These are phyloP conservation scores for Eugnorisma glareosa DNA, from an alignment of 2,888 invertebrate genomes.

Conservation along the genomic window DNA sequence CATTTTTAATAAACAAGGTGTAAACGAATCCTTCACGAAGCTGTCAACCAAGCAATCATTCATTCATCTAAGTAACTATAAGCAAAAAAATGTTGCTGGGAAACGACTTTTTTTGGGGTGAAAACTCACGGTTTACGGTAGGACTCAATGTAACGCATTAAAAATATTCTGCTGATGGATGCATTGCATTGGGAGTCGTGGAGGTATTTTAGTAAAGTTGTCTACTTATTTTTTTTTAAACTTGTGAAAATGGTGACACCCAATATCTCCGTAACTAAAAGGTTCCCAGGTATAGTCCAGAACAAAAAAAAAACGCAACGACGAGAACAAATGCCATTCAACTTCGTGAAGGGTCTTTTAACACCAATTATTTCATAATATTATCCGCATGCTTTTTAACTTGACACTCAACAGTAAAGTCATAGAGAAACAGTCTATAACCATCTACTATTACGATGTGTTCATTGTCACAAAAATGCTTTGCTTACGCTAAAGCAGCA, in stretches of 20 bases:
- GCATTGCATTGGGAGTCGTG: background rate
- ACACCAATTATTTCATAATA: conserved; percentile 19
- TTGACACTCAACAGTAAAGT: conserved; percentile 63
- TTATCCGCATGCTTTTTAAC: conserved; percentile 72
- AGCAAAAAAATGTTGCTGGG: background rate
- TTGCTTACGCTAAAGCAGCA: conserved; percentile 87
- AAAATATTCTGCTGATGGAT: background rate
- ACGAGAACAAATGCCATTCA: background rate
- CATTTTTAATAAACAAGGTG: conserved; percentile 52
- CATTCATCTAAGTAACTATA: background rate
- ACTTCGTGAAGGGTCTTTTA: background rate
- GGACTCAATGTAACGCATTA: background rate
- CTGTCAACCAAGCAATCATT: background rate
- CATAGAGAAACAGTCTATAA: conserved; percentile 79
- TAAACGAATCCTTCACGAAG: background rate
- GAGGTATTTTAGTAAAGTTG: background rate
- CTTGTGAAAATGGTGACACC: background rate
- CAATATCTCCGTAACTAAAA: background rate
- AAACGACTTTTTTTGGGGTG: background rate
- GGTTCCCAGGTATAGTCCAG: background rate
- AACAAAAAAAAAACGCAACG: background rate
- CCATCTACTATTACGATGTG: conserved; percentile 52
- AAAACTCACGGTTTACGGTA: background rate
- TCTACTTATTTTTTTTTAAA: background rate
- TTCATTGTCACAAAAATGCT: conserved; percentile 73